Conservation (phyloP, 2,113 vertebrate species). For the Thomomys bottae region DNA sequence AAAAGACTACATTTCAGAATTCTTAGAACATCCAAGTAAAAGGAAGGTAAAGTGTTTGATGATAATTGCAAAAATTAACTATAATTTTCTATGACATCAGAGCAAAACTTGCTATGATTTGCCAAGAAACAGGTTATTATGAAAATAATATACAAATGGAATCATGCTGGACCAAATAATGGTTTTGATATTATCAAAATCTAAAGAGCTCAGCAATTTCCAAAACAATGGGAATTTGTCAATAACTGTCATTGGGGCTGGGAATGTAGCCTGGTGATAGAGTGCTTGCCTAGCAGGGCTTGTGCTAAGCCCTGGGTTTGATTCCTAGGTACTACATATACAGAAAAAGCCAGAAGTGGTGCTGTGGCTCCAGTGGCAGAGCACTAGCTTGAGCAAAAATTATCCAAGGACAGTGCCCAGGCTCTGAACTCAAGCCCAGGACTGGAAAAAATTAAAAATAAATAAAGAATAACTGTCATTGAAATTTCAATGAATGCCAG, state of each 20-base stretch:
- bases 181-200: neutral
- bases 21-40: constrained; percentile 30
- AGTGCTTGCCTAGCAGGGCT: too few relatives aligned
- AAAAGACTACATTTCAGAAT: constrained; percentile 13
- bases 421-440: too few relatives aligned
- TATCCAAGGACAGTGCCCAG: too few relatives aligned
- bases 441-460: too few relatives aligned
- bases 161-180: neutral
- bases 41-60: constrained; percentile 26
- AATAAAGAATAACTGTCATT: constrained; percentile 10
- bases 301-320: too few relatives aligned
- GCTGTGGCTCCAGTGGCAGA: too few relatives aligned
- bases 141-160: neutral
- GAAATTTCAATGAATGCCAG: constrained; percentile 22
- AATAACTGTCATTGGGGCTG: constrained; percentile 1
- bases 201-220: constrained; percentile 48
- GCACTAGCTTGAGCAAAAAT: too few relatives aligned
- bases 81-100: neutral
- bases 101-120: neutral
- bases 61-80: neutral
- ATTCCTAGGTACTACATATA: too few relatives aligned
- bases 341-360: too few relatives aligned
- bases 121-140: neutral
- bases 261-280: too few relatives aligned
- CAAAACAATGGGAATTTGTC: constrained; percentile 21